Evolutionary conservation across 2,113 vertebrate species (phyloP), one percentile per base, ranked within the genome.

Genomic region (Nipponia nippon): DNA sequence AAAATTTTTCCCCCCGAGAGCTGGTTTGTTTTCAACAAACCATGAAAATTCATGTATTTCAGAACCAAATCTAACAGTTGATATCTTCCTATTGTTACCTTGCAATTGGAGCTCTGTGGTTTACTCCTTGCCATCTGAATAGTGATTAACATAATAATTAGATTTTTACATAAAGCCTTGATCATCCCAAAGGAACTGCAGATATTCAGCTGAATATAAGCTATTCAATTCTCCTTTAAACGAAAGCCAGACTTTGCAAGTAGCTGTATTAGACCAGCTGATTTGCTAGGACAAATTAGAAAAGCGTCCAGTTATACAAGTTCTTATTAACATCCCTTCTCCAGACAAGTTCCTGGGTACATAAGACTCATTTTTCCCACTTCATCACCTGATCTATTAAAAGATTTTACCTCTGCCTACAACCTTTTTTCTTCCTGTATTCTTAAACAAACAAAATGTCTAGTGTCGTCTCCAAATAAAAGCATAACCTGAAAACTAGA

Each of bases 61-160:
- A 89, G 61, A 83, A 94, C 53, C 34, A 56, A 82, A 83, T 88
- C 61, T 77, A 55, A 93, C 1, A 8, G 94, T 42, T 52, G 19
- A 55, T 86, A 76, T 90, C 71, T 91, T 95, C 47, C 38, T 40
- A 50, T 85, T 89, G 70, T 86, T 92, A 78, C 67, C 70, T 81
- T 93, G 63, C 30, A 58, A n/a, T 27, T 46, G 53, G 50, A 92
- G 29, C 65, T 63, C 86, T 94, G 21, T 67, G 56, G 71, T 90
- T 93, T 90, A 79, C 56, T 82, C 21, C 72, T 83, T 93, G 13
- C 36, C 38, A 76, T 94, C 49, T 91, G 79, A 84, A 72, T 47
- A 88, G 32, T 32, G 56, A 96, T 96, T 93, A 95, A 82, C 87
- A 94, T 89, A 80, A 77, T 89, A 90, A 96, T 92, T 91, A 95